Base-by-base conservation (phyloP, 1,140 invertebrate species). In the Lordiphosa mommai region DNA sequence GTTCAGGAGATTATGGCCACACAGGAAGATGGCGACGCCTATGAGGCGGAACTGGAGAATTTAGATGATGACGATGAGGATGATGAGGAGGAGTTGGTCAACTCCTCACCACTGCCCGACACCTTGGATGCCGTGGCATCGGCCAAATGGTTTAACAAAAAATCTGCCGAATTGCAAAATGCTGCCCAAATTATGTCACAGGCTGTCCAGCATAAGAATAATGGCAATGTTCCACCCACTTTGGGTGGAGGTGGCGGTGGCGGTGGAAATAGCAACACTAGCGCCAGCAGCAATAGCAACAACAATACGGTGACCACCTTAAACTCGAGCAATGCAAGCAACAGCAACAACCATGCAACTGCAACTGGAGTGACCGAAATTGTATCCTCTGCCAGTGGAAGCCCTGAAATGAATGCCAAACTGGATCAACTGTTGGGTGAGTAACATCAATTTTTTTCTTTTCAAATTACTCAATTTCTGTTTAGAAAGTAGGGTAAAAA, bases 1-100 rank as follows among this genome's bases (percentile, higher is more conserved):
- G 96, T 97, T 1, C 91, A 94, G 79, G 93, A 95, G 88, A 95
- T 95, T 41, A 85, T 95, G 51, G 93, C 93, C 8, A 89, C 92
- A 14, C 91, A 91, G 30, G 92, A 92, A 8, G 82, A 86, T 46
- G 67, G 50, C 0, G 76, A 82, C 64, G 57, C 65, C 8, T 82
- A 84, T 6, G 76, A 84, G 8, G 46, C 72, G 2, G 72, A 86
- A 38, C 40, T 82, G 10, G 77, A 57, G 13, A 71, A 82, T 33
- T n/a, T 82, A 2, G 71, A 76, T 36, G 72, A 65, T 0, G 74
- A 80, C 3, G 71, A 82, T n/a, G 67, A 70, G 5, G 68, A 71
- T 16, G 36, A 34, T 4, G 72, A 84, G 2, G 59, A 69, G 0
- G 74, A 80, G 10, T 59, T 71, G 1, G 67, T n/a, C n/a, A n/a